Base-by-base conservation (phyloP, 2,888 invertebrate genomes). In the Cheilosia variabilis region DNA sequence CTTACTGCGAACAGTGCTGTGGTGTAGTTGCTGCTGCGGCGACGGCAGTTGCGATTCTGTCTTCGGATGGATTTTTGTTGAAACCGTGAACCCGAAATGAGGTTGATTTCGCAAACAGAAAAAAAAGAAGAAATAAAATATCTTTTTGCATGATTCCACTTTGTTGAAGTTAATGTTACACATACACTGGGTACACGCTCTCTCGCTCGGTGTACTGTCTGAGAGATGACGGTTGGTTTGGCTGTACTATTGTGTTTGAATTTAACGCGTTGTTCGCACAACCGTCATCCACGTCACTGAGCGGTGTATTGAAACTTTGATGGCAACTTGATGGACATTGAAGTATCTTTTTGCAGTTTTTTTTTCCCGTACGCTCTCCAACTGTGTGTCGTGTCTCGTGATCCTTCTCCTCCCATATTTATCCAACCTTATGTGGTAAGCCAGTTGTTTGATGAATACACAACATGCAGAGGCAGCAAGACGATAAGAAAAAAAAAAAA, bases 1-100 rank as follows among this genome's bases (percentile, higher is more conserved):
- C 60, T 71, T 84, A 62, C 52, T 68, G 53, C n/a, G 60, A 43
- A 41, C 37, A 60, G 75, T 69, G 57, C 43, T 73, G 68, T 31
- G 37, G 88, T 88, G 87, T 87, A 87, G 89, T 88, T 88, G 89
- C 89, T 75, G 79, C 88, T 83, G 87, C 88, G 79, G 77, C 80
- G 80, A 84, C 75, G 77, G 87, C 81, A 81, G 78, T 80, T 53
- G 76, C 81, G 81, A 71, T 72, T 77, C 73, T 87, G 82, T 60
- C 77, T 72, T 73, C 77, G 77, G 81, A 82, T 77, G 79, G 60
- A 81, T 65, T 81, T 76, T 72, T 58, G 60, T 55, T 62, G 72
- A 50, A 76, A 71, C 72, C 81, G 77, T 86, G 76, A 86, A 86
- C 86, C 86, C 86, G 72, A 81, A 76, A 57, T 77, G 86, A 86